phyloP scores from a whole-genome alignment of 1,140 invertebrate species.

The Drosophila arizonae region DNA sequence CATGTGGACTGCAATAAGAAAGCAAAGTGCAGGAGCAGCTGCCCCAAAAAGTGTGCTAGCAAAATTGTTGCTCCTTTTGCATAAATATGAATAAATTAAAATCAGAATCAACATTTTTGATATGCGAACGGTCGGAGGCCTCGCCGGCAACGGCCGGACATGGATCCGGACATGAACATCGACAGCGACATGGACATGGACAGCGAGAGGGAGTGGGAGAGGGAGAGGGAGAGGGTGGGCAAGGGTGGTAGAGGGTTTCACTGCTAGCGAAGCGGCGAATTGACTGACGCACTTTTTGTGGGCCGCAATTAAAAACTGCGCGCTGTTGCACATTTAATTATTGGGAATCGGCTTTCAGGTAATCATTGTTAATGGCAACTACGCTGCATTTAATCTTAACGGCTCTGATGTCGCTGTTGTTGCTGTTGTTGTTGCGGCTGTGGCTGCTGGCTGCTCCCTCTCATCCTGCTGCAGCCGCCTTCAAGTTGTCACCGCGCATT shows the following conservation, averaged over 20 bases:
- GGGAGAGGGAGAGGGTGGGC: background rate
- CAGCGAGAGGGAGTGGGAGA: background rate
- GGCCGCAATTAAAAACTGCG: conserved; percentile 79
- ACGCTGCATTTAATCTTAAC: conserved; percentile 77
- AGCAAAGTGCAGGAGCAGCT: conserved; percentile 40
- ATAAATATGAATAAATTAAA: conserved; percentile 81
- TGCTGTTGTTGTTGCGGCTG: too few relatives aligned
- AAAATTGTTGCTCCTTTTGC: conserved; percentile 67
- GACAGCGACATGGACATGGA: conserved; percentile 4
- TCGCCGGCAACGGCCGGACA: conserved; percentile 20
- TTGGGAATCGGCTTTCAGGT: conserved; percentile 80
- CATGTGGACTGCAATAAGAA: conserved; percentile 13
- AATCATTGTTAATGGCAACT: conserved; percentile 81
- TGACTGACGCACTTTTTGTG: conserved; percentile 62
- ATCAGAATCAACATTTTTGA: conserved; percentile 76
- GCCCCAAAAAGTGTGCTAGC: conserved; percentile 46
- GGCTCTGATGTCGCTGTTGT: conserved; percentile 19
- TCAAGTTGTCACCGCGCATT: conserved; percentile 50
- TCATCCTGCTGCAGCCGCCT: conserved; percentile 28
- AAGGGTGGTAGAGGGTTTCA: background rate
- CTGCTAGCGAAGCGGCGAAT: conserved; percentile 16
- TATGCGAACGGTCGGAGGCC: conserved; percentile 48
- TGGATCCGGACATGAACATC: conserved; percentile 13
- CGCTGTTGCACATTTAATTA: conserved; percentile 81
- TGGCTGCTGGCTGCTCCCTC: background rate